These are phyloP conservation scores for Uloborus diversus DNA, from an alignment of 1,140 invertebrate species.

Conservation along the genomic window DNA sequence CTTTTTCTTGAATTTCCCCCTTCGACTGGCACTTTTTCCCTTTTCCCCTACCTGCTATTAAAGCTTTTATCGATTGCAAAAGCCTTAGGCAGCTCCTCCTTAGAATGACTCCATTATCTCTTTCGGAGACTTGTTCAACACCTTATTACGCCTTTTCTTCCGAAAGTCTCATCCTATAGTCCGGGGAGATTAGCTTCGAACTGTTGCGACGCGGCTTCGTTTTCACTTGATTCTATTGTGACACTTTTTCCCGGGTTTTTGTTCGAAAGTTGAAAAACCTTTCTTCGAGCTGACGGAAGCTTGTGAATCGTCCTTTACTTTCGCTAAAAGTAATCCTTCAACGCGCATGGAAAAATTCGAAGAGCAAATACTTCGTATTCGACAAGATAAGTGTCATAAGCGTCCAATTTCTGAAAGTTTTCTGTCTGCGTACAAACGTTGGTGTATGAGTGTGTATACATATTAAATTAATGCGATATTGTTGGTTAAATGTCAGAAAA, in stretches of 20 bases:
- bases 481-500: no score
- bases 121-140: slow-evolving; percentile 34
- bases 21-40: neutral
- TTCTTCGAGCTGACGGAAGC: neutral
- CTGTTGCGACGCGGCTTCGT: neutral
- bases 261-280: neutral
- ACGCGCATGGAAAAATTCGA: no score
- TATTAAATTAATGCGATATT: no score
- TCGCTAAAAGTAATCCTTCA: no score
- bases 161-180: neutral
- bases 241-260: neutral
- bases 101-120: slow-evolving; percentile 50
- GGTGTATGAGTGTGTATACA: no score
- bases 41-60: slow-evolving; percentile 2
- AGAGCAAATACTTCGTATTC: no score
- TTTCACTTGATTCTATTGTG: neutral
- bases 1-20: slow-evolving; percentile 21
- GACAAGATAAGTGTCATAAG: no score
- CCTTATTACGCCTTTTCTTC: slow-evolving; percentile 27
- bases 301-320: neutral
- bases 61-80: slow-evolving; percentile 39
- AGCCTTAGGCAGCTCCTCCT: slow-evolving; percentile 11
- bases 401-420: no score
- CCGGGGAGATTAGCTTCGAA: neutral
- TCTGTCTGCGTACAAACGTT: no score